Evolutionary conservation across 1,140 invertebrate genomes (phyloP).

Genomic region (Streblospio benedicti): DNA sequence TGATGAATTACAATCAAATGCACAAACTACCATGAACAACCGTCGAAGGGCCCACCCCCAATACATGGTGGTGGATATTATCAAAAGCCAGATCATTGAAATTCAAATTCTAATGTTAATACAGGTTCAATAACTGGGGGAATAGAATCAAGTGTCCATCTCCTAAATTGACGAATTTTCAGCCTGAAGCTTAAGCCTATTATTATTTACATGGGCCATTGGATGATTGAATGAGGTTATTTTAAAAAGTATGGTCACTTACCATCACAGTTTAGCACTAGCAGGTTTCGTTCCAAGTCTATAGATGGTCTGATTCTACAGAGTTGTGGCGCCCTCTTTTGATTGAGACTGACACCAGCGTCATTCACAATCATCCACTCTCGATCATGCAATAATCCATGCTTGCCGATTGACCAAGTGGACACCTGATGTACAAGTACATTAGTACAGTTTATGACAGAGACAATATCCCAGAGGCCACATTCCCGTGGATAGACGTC

Average conservation of each 20-base stretch:
- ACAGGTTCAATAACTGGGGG: not conserved
- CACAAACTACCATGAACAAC: too few species aligned
- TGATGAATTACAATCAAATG: too few species aligned
- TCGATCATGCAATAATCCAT: conserved; percentile 78
- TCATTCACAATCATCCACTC: conserved; percentile 82
- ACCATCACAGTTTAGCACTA: conserved; percentile 64
- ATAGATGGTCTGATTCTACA: conserved; percentile 72
- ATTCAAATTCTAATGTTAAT: not conserved
- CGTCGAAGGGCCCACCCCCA: too few species aligned
- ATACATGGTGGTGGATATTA: too few species aligned
- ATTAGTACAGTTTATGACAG: not conserved
- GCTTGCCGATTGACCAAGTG: conserved; percentile 62
- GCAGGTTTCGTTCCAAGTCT: conserved; percentile 53
- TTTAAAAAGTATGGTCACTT: too few species aligned
- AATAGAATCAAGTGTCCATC: not conserved
- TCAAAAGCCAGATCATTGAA: not conserved
- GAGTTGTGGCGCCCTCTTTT: conserved; percentile 72
- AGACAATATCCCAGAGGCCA: too few species aligned
- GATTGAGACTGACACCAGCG: conserved; percentile 71
- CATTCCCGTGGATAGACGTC: too few species aligned
- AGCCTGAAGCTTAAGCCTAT: not conserved
- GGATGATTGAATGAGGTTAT: too few species aligned
- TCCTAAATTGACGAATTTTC: not conserved
- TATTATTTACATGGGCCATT: too few species aligned
- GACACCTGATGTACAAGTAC: conserved; percentile 28